Evolutionary conservation across 2,113 vertebrate genomes (phyloP), one percentile per base, ranked within the genome.

Genomic region (Aegotheles bennettii): DNA sequence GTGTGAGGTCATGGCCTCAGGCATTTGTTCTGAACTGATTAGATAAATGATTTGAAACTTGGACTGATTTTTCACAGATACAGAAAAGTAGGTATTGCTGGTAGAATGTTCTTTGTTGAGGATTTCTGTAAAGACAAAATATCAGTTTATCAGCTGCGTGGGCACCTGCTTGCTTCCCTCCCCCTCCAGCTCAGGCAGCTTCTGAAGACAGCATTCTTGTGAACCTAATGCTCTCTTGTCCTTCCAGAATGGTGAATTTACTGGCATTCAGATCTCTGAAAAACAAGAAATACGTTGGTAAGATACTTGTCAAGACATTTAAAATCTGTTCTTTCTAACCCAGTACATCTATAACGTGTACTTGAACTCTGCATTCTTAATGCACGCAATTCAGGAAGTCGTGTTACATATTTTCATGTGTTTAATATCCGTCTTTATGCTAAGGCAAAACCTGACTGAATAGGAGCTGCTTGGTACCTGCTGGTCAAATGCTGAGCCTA

Each of bases 201-300:
- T 84, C 83, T 81, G 76, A 84, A 86, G 73, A 60, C 35, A 68
- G 48, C 18, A 56, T 87, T 89, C 84, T 50, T 87, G 40, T 68
- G 73, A 93, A 81, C 50, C n/a, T 94, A 89, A 92, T 79, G 40
- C 48, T 95, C 24, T 91, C 87, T 95, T 95, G 57, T 93, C 89
- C 94, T 96, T 96, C 89, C 91, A 95, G 87, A 97, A 69, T 76
- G 80, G 69, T 91, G 91, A 94, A 96, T 91, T 91, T 91, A 92
- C 91, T 92, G 96, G 64, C 80, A 92, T 75, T 95, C 93, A 96
- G 61, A 89, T 94, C 74, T 91, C 78, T 93, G 93, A 96, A 95
- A 92, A 83, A 61, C 87, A 94, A 94, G 91, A 91, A 95, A 68
- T 92, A 56, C 5, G 6, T 91, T 91, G 89, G 77, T 95, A 96